Conservation (phyloP, 2,888 invertebrate genomes). For the Melanophora roralis region DNA sequence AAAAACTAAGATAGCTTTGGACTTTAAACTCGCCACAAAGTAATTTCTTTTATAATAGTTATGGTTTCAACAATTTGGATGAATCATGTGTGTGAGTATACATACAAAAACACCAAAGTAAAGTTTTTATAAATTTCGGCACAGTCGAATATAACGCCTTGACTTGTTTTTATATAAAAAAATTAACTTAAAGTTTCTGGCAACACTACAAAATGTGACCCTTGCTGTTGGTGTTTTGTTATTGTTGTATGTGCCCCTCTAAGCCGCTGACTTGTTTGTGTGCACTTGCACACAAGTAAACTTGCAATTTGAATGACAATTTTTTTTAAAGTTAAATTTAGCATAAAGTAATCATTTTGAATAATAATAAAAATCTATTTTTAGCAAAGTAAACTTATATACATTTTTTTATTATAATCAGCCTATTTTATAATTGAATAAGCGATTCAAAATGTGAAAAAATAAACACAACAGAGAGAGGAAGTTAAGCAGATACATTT, state of each 20-base stretch:
- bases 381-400: slow-evolving; percentile 25
- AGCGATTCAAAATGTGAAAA: slow-evolving; percentile 50
- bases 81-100: too few relatives aligned
- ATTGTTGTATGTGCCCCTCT: neutral
- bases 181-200: too few relatives aligned
- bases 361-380: slow-evolving; percentile 52
- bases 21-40: too few relatives aligned
- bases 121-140: too few relatives aligned
- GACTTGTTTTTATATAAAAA: too few relatives aligned
- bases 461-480: neutral
- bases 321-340: slow-evolving; percentile 49
- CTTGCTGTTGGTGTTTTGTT: neutral
- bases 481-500: neutral
- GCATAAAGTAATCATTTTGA: slow-evolving; percentile 46
- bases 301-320: slow-evolving; percentile 26
- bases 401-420: slow-evolving; percentile 8
- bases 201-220: neutral
- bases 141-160: too few relatives aligned
- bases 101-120: too few relatives aligned
- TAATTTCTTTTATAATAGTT: too few relatives aligned
- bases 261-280: neutral
- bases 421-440: slow-evolving; percentile 43
- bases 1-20: too few relatives aligned
- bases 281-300: neutral
- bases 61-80: too few relatives aligned